These are phyloP conservation scores for Tinea semifulvella DNA, from an alignment of 2,888 invertebrate species.

Conservation along the genomic window DNA sequence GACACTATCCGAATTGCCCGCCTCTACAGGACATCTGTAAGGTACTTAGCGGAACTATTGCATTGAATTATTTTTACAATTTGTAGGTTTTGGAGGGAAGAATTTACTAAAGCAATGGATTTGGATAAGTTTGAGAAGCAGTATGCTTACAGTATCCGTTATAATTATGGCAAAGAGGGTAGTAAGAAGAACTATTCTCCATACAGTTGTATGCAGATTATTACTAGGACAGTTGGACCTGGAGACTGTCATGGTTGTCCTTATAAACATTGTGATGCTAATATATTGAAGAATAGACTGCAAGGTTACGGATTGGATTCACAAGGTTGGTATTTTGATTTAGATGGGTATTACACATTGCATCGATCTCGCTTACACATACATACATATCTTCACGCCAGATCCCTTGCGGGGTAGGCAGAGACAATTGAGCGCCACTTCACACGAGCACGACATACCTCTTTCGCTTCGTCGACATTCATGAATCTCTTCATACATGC, in stretches of 20 bases:
- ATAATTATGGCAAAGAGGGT: slow-evolving; percentile 96
- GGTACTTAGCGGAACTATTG: no score
- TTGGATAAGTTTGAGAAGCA: slow-evolving; percentile 90
- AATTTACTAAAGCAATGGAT: slow-evolving; percentile 88
- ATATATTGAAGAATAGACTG: slow-evolving; percentile 76
- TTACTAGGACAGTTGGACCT: slow-evolving; percentile 75
- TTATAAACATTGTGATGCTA: slow-evolving; percentile 81
- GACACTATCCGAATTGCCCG: no score
- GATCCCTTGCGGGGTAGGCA: no score
- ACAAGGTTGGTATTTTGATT: slow-evolving; percentile 63
- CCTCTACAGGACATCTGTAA: no score
- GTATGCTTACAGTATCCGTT: slow-evolving; percentile 90
- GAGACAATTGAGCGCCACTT: no score
- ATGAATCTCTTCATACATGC: no score
- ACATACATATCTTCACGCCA: no score
- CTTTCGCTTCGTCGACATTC: no score
- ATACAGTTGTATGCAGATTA: slow-evolving; percentile 91
- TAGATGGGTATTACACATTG: no score
- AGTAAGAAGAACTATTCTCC: slow-evolving; percentile 89
- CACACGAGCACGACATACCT: no score
- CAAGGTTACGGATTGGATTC: slow-evolving; percentile 70
- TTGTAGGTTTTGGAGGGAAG: slow-evolving; percentile 90
- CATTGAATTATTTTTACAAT: no score
- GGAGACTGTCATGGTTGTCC: slow-evolving; percentile 96
- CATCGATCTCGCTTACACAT: no score